Evolutionary conservation across 2,888 invertebrate genomes (phyloP).

Genomic region (Parthenolecanium corni): DNA sequence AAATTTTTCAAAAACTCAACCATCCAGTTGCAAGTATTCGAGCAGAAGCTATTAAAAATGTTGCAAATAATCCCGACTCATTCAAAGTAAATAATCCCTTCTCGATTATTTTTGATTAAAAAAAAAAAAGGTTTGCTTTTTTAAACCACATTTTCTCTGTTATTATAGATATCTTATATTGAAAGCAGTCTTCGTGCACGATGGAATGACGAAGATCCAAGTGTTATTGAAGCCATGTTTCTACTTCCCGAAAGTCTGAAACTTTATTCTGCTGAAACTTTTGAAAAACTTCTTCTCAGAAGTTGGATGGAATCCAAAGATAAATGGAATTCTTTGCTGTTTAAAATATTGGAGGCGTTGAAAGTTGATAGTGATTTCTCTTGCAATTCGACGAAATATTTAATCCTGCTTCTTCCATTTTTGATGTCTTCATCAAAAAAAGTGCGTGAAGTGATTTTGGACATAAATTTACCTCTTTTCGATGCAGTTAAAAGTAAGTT

Average conservation of each 20-base stretch:
- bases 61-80: slow-evolving; percentile 48
- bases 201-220: slow-evolving; percentile 53
- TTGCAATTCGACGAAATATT: neutral
- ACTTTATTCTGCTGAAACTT: neutral
- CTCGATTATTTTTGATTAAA: slow-evolving; percentile 48
- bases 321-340: slow-evolving; percentile 5
- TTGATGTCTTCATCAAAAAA: neutral
- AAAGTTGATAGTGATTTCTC: neutral
- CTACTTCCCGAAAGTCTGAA: slow-evolving; percentile 34
- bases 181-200: slow-evolving; percentile 14
- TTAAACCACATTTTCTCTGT: neutral
- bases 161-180: slow-evolving; percentile 6
- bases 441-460: neutral
- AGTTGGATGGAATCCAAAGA: slow-evolving; percentile 5
- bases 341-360: neutral
- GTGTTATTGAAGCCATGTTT: slow-evolving; percentile 47
- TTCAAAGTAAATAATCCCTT: slow-evolving; percentile 46
- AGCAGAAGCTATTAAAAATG: slow-evolving; percentile 51
- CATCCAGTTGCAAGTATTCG: slow-evolving; percentile 57
- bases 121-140: too few relatives aligned
- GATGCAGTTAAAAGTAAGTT: slow-evolving; percentile 5
- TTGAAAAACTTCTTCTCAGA: slow-evolving; percentile 5
- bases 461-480: slow-evolving; percentile 17
- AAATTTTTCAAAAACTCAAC: slow-evolving; percentile 46
- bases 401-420: slow-evolving; percentile 9